Base-by-base conservation (phyloP, 1,140 invertebrate genomes). In the Trichonephila clavipes region DNA sequence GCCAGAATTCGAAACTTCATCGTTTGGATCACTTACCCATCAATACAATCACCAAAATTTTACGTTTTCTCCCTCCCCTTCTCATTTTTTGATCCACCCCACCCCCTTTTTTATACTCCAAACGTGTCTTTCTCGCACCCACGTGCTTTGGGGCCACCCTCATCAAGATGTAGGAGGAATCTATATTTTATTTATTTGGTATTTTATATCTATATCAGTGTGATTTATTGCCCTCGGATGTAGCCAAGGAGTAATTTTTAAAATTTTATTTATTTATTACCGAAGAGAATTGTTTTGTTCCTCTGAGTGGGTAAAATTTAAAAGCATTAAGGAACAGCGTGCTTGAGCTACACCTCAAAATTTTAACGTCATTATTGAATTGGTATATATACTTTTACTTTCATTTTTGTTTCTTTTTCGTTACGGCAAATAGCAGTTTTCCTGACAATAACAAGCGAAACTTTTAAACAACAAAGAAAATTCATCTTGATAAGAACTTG, bases 231-330 rank as follows among this genome's bases (percentile, higher is more conserved):
- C n/a, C 16, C 28, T 61, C 24, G n/a, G 14, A 6, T 77, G 72
- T 40, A 40, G 14, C 72, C 72, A 77, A 77, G 72, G 72, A 40
- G 72, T 77, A 77, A 58, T 85, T 85, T 85, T 85, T 51, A 58
- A 85, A 85, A 59, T 85, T 24, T 85, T 85, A 85, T 85, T 85
- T 85, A 85, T 85, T 85, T 61, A 85, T 85, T 85, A 85, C 58
- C 6, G 21, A 58, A n/a, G 51, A 61, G 83, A 77, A 61, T 85
- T 58, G 82, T 59, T 85, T 85, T 16, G 83, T 85, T 58, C 44
- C 28, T 24, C 21, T 58, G 58, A 85, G 58, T 59, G 24, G 5
- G 51, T 85, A 28, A 85, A 85, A 85, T 85, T 85, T 85, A 85
- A 85, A 85, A 85, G 83, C 58, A 85, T 85, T 85, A 59, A 24